Conservation (phyloP, 2,888 invertebrate species). For the Orthonychiurus folsomi region DNA sequence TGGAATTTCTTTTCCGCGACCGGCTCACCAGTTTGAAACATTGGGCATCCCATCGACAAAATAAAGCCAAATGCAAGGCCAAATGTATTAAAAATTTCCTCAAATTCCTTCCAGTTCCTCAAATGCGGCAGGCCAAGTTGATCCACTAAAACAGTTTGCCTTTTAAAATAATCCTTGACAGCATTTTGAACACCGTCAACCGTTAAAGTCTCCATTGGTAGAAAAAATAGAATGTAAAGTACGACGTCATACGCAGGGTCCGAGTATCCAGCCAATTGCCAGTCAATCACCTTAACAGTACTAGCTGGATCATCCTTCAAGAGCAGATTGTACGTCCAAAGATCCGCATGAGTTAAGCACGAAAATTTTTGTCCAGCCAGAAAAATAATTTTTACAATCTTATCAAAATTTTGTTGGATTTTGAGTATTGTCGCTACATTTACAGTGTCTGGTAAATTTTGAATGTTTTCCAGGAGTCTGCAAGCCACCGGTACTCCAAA, state of each 20-base stretch:
- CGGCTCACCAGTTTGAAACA: not conserved
- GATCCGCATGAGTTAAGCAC: not conserved
- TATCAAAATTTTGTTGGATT: not conserved
- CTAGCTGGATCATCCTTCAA: not conserved
- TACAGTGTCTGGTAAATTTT: too few species aligned
- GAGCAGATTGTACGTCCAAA: not conserved
- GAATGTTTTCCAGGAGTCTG: not conserved
- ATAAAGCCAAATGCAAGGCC: not conserved
- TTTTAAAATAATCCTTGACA: not conserved
- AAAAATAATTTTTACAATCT: not conserved
- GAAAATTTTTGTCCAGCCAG: not conserved
- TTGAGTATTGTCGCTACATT: too few species aligned
- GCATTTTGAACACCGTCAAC: not conserved
- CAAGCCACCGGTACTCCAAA: not conserved
- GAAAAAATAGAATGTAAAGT: not conserved
- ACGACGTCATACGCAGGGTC: not conserved
- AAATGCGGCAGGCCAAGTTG: not conserved
- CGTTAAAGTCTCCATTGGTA: not conserved
- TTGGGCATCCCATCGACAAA: not conserved
- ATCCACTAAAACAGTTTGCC: not conserved
- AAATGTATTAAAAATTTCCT: not conserved
- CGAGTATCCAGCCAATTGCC: not conserved
- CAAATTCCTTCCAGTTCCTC: not conserved
- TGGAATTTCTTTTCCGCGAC: not conserved
- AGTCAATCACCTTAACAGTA: not conserved